Base-by-base conservation (phyloP, 2,797 vertebrate species). In the Sebastes ruberrimus region DNA sequence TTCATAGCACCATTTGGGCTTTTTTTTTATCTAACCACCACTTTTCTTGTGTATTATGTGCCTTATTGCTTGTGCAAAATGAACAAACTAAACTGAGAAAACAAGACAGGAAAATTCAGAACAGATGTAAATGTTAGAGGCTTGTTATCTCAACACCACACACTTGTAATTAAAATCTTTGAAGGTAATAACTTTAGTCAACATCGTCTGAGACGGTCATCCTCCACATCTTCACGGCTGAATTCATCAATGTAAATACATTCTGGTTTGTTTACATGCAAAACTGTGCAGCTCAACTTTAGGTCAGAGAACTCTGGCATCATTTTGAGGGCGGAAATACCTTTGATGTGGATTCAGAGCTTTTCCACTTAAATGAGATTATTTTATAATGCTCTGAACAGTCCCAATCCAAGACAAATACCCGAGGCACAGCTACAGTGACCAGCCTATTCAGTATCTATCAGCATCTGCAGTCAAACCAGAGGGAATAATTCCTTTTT, bases 261-360 rank as follows among this genome's bases (percentile, higher is more conserved):
- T 74, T 18, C 14, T 7, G 23, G 78, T 42, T 76, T 78, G 72
- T 77, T 79, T 75, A 73, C 20, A 35, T 11, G 7, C 20, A 63
- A 71, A 64, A 68, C 2, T 62, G 23, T 33, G 25, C 35, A 32
- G 63, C 42, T 84, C 9, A 55, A 76, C 66, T 71, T 83, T 11
- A 75, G 62, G 72, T 88, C 66, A 60, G 61, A 84, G 64, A 71
- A 76, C 25, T 66, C 9, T 10, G 52, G 68, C 61, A 55, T 82
- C 67, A 33, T 69, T 71, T 75, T 76, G 8, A 57, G 59, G 38
- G 56, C 5, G 13, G 55, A 72, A 57, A 3, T 33, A 57, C 49
- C 72, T 90, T 88, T 89, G 77, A 89, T 77, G 86, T 84, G n/a
- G 35, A 70, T 74, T 76, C 71, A 71, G 69, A 62, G 61, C 67